Evolutionary conservation across 2,113 vertebrate genomes (phyloP), one percentile per base, ranked within the genome.

Genomic region (Rhineura floridana): DNA sequence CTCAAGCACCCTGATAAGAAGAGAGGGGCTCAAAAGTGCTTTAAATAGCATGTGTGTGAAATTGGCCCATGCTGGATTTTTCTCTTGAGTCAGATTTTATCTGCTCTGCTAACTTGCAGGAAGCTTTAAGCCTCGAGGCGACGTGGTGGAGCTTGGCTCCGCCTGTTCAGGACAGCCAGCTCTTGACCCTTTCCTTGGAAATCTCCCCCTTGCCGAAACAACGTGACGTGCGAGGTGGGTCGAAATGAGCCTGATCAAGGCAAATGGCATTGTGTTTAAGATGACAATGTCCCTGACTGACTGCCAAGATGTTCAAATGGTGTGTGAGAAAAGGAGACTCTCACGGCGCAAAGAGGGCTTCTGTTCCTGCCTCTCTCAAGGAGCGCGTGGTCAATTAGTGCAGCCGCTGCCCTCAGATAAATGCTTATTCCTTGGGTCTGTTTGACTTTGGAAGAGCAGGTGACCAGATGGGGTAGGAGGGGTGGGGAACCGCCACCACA

Each of bases 381-480:
- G 42, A 76, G 17, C 9, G 0, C 36, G 39, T 50, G 4, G 1
- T 78, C 87, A 88, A 88, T 91, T 87, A 86, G 52, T 0, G 5
- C 33, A 10, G 3, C 39, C 3, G 87, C 82, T 81, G 65, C 52
- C 48, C 12, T 86, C 0, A 1, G 84, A 23, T n/a, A 63, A 13
- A 67, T 85, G 87, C 83, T 79, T 12, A 87, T 65, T 67, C 8
- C 33, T 42, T 0, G 0, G 59, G 50, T 48, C 19, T 1, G 2
- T 30, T 44, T 87, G 94, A 92, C 84, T 85, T 84, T 72, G 85
- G 59, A 59, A 28, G 39, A 69, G 88, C 88, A 63, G 86, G 23
- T 0, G 0, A 0, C 52, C 63, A 28, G 25, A n/a, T n/a, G n/a
- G n/a, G n/a, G n/a, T n/a, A n/a, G n/a, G n/a, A n/a, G n/a, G n/a